Evolutionary conservation across 2,797 vertebrate species (phyloP), one percentile per base, ranked within the genome.

Genomic region (Cyprinella venusta): DNA sequence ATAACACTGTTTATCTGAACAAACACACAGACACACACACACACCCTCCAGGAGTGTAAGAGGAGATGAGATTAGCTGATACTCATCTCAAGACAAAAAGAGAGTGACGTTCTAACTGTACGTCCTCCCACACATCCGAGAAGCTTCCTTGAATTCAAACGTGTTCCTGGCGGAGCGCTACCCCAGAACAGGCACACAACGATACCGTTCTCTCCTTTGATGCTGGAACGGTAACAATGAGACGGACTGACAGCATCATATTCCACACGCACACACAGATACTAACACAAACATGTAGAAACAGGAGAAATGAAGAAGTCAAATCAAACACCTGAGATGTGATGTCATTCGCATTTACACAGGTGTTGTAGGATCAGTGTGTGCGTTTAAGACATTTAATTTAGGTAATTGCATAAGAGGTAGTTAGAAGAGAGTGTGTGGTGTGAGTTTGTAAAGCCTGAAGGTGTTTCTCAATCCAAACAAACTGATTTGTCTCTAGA

Each of bases 191-290:
- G 42, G 9, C 45, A 38, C 42, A 81, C 6, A 69, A 36, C 6
- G 1, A 52, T 16, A 54, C 19, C 0, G n/a, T 40, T 42, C 61
- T 38, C 26, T 8, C 21, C 69, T 52, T 38, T 81, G 59, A 75
- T 75, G 30, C 33, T 74, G 30, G 42, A 61, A 64, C 40, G 26
- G n/a, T 64, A 75, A 65, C 56, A 81, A 26, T 21, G 6, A 40
- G 30, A 81, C 33, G 10, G 8, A 30, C 5, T 21, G 50, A 68
- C 5, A 36, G 50, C 15, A 40, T 69, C 59, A 65, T 75, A 54
- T 81, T 74, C 5, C 70, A 85, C 88, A 33, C 83, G 86, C 75
- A 85, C 48, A 85, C 48, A 87, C 75, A 85, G 65, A 86, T 65
- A 84, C 45, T 83, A 82, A 80, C 83, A 80, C 45, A 79, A 67